Conservation (phyloP, 2,797 vertebrate genomes). For the Alectoris magna region DNA sequence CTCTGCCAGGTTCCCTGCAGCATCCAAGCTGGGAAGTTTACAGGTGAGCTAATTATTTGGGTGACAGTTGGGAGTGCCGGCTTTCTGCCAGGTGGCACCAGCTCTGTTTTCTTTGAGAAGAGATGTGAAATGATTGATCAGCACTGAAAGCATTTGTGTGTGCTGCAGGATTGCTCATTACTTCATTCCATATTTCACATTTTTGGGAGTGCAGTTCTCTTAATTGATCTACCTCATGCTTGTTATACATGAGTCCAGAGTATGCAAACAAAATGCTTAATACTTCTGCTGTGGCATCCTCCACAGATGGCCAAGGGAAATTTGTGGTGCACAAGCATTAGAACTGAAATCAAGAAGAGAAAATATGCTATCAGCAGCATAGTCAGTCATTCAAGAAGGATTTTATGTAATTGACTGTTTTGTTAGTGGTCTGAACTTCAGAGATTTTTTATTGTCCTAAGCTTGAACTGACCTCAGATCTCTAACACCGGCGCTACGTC, state of each 20-base stretch:
- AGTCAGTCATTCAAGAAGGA: not conserved
- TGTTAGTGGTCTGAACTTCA: not conserved
- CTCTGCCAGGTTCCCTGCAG: not conserved
- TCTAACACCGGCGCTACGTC: not conserved
- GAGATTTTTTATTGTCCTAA: not conserved
- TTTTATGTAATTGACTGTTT: not conserved
- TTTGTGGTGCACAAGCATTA: not conserved
- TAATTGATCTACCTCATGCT: not conserved
- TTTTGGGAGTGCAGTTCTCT: not conserved
- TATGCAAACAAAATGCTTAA: not conserved
- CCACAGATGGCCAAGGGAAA: not conserved
- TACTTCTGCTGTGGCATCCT: not conserved
- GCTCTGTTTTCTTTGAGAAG: not conserved
- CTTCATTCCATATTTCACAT: not conserved
- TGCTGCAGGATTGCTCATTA: not conserved
- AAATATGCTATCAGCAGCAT: not conserved
- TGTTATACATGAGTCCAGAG: not conserved
- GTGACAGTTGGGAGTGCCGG: not conserved
- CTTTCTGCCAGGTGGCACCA: not conserved
- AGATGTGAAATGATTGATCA: not conserved
- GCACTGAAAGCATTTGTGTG: not conserved
- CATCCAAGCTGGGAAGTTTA: not conserved
- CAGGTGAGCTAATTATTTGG: not conserved
- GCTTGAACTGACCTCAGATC: not conserved
- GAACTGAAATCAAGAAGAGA: not conserved